Evolutionary conservation across 2,113 vertebrate species (phyloP), one percentile per base, ranked within the genome.

Genomic region (Cepphus grylle): DNA sequence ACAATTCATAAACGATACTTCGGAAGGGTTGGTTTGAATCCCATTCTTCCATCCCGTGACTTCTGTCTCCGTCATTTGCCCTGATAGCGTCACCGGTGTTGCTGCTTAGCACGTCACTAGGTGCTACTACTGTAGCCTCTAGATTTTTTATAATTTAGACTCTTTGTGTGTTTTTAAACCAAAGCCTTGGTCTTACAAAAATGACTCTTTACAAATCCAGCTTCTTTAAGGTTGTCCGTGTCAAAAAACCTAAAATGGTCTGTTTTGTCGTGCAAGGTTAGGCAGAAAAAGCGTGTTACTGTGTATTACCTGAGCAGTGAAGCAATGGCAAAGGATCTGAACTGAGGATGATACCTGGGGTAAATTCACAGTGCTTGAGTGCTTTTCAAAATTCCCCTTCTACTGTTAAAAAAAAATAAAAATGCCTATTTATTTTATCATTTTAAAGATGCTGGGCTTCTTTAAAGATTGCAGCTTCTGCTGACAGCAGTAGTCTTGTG

Each of bases 71-170:
- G 27, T 62, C 20, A 5, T 40, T 67, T 69, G 53, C 53, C 1
- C 1, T 52, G 29, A 9, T 7, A 18, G 22, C 15, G 26, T 12
- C 34, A 19, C 11, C 12, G 12, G 23, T 66, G 43, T 12, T 38
- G 30, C 10, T 16, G 20, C 58, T 67, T 27, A 47, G 34, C 0
- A 0, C 11, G 3, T 8, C 19, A 12, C 40, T 50, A 7, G 9
- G 7, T 58, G 8, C 66, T 84, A 14, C 27, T 77, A 6, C 38
- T 72, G 52, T 30, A 81, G 43, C 32, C 53, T 77, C 38, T 50
- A 11, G 25, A 7, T 36, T 71, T 45, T 3, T 4, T 53, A 49
- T 65, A n/a, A 69, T 38, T 19, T 61, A 38, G 21, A 5, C 14
- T 77, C 21, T 87, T 25, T 47, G 3, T 56, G 27, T 79, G 22